Evolutionary conservation across 2,888 invertebrate species (phyloP), one percentile per base, ranked within the genome.

Genomic region (Piscicola geometra): DNA sequence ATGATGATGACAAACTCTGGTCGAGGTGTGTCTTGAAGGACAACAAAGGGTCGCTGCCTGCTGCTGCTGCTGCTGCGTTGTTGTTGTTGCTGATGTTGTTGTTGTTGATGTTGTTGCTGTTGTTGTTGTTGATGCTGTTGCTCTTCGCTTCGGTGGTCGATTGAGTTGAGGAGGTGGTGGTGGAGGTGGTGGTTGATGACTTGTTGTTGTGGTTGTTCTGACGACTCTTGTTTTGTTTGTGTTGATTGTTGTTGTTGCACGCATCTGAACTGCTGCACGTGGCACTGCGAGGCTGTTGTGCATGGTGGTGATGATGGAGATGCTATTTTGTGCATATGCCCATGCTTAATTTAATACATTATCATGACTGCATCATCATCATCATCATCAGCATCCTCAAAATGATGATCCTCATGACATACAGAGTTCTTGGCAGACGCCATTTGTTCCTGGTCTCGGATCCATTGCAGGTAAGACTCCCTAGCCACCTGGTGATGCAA

Each of bases 381-480:
- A 67, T 67, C 35, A 67, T 66, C 32, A 67, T 67, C 33, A 66
- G n/a, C 28, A 28, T 66, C 28, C 9, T n/a, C 64, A 28, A 12
- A 3, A n/a, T 9, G 5, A 35, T 33, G 5, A 33, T 68, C 69
- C 3, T 5, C 0, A 30, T 30, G 25, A 35, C 66, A n/a, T 80
- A 82, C 82, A 69, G 82, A 78, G 47, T 79, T 79, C 66, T 78
- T 81, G 35, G 80, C 76, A 47, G 81, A 79, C 35, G 81, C 81
- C 32, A 81, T 77, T 56, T 82, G 82, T 78, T 84, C 84, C 79
- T 84, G 83, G 75, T 85, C 85, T 64, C 81, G 88, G 70, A 91
- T 86, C 90, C 90, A 93, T 83, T 92, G 91, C 70, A 92, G 88
- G 85, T 92, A 93, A 60, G 92, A 92, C 85, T 93, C 92, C 25